Evolutionary conservation across 2,888 invertebrate genomes (phyloP), one percentile per base, ranked within the genome.

Genomic region (Drosophila diplacantha): DNA sequence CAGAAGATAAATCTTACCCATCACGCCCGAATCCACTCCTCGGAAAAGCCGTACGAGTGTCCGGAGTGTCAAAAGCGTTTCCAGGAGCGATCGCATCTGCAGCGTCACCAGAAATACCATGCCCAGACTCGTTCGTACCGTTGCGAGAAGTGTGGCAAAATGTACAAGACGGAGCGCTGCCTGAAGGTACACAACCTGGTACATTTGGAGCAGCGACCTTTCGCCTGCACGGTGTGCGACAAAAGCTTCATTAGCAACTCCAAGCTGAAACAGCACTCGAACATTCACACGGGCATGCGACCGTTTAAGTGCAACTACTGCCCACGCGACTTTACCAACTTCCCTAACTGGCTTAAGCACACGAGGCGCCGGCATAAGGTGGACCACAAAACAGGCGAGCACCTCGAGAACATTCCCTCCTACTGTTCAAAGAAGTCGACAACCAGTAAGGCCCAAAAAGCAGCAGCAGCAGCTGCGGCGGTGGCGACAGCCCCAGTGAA

Each of bases 341-440:
- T 90, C 74, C 91, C 91, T 12, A 91, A 91, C 75, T 91, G 91
- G 90, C 81, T 91, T 43, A 91, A 91, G 75, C 91, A 91, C 67
- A 91, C 90, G 0, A 87, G 91, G 41, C 87, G 91, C 72, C 88
- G 90, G 43, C 91, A 91, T 73, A 91, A 89, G 63, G 88, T 88
- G n/a, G 88, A 88, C 71, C 88, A 88, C 55, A 88, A 88, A 70
- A 88, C 89, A 3, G 88, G 88, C 38, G 87, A 88, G 74, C 80
- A 86, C 56, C 76, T 89, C 29, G 85, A 87, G 69, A 86, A 87
- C 69, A 86, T 88, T 73, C 88, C 88, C 31, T 86, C 87, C 9
- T 88, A 88, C 66, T 86, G 87, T 63, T 86, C 87, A 3, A 87
- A 87, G 57, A 87, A 87, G 58, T 87, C 87, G 1, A 81, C 87